A percentile compares a stretch with the other conserved stretches of the same genome.
Evolutionary conservation across 1,140 invertebrate genomes (phyloP).

Genomic region (Nixonia krombeini): DNA sequence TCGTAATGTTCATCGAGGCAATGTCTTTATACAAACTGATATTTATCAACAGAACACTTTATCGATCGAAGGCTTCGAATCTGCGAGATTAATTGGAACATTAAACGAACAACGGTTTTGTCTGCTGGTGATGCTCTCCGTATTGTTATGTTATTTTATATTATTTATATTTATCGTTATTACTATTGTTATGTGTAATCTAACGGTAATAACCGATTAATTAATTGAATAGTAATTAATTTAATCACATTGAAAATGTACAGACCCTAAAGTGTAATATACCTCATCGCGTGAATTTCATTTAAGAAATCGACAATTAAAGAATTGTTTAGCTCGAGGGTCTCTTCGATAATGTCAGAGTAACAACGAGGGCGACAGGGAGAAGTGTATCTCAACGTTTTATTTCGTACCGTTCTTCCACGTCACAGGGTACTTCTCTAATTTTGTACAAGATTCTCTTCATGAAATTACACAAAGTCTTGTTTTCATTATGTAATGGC

Average conservation of each 20-base stretch:
- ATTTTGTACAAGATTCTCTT: too few relatives aligned
- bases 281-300: constrained; percentile 13
- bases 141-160: constrained; percentile 21
- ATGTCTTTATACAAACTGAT: constrained; percentile 38
- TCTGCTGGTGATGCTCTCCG: constrained; percentile 27
- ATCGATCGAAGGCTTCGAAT: not conserved
- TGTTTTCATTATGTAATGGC: too few relatives aligned
- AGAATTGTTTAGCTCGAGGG: not conserved
- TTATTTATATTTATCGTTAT: constrained; percentile 9
- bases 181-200: constrained; percentile 28
- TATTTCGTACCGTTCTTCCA: too few relatives aligned
- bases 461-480: too few relatives aligned
- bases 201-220: constrained; percentile 38
- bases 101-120: constrained; percentile 17
- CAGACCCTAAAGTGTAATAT: constrained; percentile 38
- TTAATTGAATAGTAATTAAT: constrained; percentile 48
- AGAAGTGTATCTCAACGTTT: constrained; percentile 15
- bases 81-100: constrained; percentile 20
- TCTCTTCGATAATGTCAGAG: constrained; percentile 8
- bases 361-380: constrained; percentile 27
- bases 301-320: constrained; percentile 23
- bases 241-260: constrained; percentile 56
- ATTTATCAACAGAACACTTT: constrained; percentile 15
- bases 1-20: constrained; percentile 13
- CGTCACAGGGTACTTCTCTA: too few relatives aligned